A percentile compares a stretch with the other conserved stretches of the same genome.
Evolutionary conservation across 2,888 invertebrate species (phyloP).

Genomic region (Synanthedon vespiformis): DNA sequence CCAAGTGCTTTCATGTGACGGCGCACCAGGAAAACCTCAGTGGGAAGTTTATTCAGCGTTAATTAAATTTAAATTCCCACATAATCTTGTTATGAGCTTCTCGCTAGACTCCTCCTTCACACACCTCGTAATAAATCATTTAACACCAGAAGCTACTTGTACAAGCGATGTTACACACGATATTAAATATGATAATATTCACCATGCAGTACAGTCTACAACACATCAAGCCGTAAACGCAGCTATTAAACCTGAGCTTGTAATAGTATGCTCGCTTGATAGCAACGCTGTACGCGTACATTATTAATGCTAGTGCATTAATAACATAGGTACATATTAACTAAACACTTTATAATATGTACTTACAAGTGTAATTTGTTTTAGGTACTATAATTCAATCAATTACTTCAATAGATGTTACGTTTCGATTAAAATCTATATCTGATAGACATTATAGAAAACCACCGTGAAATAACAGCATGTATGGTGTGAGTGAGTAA

Average conservation of each 20-base stretch:
- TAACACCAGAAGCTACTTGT: not conserved
- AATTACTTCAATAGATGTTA: too few species aligned
- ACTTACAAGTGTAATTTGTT: too few species aligned
- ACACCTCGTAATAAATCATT: not conserved
- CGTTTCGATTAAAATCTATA: too few species aligned
- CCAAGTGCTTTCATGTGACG: not conserved
- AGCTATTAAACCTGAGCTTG: not conserved
- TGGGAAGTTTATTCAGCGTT: not conserved
- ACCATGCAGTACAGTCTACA: not conserved
- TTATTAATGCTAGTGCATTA: too few species aligned
- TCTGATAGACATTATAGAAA: too few species aligned
- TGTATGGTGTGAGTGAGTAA: too few species aligned
- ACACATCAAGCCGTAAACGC: not conserved
- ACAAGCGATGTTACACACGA: not conserved
- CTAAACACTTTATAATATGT: too few species aligned
- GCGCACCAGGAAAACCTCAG: not conserved
- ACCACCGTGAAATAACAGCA: too few species aligned
- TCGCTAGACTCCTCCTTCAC: not conserved
- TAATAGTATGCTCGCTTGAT: not conserved
- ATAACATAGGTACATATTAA: too few species aligned
- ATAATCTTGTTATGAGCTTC: not conserved
- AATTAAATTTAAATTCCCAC: not conserved
- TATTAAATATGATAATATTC: not conserved
- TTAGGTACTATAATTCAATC: too few species aligned
- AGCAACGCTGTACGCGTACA: not conserved